Evolutionary conservation across 1,140 invertebrate genomes (phyloP).

Genomic region (Cardiocondyla obscurior): DNA sequence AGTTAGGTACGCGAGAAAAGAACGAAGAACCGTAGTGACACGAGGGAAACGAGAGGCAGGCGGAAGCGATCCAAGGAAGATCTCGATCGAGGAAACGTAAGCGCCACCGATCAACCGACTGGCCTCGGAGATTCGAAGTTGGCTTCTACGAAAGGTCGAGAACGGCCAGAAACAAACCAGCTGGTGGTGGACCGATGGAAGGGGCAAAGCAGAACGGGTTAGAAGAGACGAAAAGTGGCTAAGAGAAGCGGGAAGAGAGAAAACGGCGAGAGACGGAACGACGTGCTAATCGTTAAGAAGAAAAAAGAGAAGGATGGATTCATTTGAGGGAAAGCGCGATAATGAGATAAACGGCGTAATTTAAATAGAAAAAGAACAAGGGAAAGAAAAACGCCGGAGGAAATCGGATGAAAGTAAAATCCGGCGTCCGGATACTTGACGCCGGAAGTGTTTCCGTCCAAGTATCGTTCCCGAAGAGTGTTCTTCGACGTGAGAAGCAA

Average conservation of each 20-base stretch:
- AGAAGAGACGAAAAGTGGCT: constrained; percentile 31
- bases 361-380: not conserved
- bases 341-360: not conserved
- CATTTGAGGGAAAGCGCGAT: not conserved
- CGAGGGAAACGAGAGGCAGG: not conserved
- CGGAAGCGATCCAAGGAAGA: not conserved
- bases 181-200: constrained; percentile 31
- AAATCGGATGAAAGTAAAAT: not conserved
- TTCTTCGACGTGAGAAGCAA: not conserved
- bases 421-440: not conserved
- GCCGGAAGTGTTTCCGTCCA: not conserved
- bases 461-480: not conserved
- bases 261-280: not conserved
- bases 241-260: not conserved
- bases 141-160: constrained; percentile 47
- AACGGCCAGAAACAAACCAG: constrained; percentile 59
- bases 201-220: not conserved
- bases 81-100: constrained; percentile 33
- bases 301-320: not conserved
- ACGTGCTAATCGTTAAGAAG: not conserved
- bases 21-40: not conserved
- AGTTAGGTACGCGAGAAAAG: not conserved
- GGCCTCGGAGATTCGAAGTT: constrained; percentile 26
- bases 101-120: constrained; percentile 49
- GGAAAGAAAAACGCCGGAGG: not conserved